These are phyloP conservation scores for Amphilophus citrinellus DNA, from an alignment of 2,113 vertebrate genomes.

Conservation along the genomic window DNA sequence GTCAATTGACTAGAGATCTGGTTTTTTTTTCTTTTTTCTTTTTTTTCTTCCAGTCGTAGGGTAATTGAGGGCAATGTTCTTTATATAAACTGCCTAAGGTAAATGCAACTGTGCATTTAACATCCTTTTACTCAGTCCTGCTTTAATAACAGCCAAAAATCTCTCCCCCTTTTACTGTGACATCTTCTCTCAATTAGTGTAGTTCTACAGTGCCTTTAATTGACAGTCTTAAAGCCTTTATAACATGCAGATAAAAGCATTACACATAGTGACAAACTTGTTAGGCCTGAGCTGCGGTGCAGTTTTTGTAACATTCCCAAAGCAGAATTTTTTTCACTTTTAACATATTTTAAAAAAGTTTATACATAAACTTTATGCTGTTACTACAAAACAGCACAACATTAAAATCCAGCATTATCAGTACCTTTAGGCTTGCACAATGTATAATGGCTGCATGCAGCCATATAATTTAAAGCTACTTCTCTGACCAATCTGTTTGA, in stretches of 20 bases:
- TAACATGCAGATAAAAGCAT: conserved; percentile 71
- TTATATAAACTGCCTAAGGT: conserved; percentile 21
- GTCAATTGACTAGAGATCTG: conserved; percentile 34
- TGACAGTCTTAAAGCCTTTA: conserved; percentile 64
- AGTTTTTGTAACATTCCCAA: conserved; percentile 71
- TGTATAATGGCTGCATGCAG: conserved; percentile 64
- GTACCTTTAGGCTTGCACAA: conserved; percentile 73
- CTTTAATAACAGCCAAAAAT: conserved; percentile 17
- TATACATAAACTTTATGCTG: conserved; percentile 55
- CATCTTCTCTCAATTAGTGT: conserved; percentile 41
- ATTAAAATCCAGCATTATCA: conserved; percentile 72
- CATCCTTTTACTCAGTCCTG: conserved; percentile 31
- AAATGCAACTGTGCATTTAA: conserved; percentile 48
- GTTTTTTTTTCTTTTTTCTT: neutral
- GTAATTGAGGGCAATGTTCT: conserved; percentile 27
- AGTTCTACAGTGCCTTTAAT: conserved; percentile 40
- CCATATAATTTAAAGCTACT: conserved; percentile 62
- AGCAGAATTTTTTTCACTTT: conserved; percentile 44
- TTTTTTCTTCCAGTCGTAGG: neutral
- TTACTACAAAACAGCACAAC: conserved; percentile 60
- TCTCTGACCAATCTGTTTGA: conserved; percentile 29
- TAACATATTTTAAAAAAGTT: conserved; percentile 50
- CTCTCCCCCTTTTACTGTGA: conserved; percentile 19
- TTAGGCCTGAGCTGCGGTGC: conserved; percentile 65
- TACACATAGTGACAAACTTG: conserved; percentile 57